A percentile compares a stretch with the other conserved stretches of the same genome.
These are phyloP conservation scores for Paramormyrops hopkinsi DNA, from an alignment of 2,797 vertebrate genomes.

Conservation along the genomic window DNA sequence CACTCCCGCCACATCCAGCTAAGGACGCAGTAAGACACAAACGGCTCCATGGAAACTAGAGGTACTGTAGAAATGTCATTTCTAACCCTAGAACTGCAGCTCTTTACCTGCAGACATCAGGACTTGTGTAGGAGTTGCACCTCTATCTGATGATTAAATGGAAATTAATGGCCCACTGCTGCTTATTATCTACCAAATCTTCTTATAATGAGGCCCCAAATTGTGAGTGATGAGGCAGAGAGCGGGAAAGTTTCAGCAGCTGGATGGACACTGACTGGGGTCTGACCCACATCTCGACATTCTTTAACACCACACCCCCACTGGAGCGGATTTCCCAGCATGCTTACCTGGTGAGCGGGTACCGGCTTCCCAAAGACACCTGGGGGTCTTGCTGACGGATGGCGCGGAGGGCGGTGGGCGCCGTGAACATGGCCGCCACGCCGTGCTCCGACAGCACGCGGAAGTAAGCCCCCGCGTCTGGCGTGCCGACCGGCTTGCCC, in stretches of 20 bases:
- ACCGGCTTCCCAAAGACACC: constrained; percentile 65
- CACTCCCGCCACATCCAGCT: neutral
- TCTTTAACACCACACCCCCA: neutral
- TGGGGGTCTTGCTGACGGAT: constrained; percentile 91
- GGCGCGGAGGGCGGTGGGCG: constrained; percentile 88
- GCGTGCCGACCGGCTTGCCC: constrained; percentile 96
- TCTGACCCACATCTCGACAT: neutral
- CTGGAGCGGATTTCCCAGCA: neutral
- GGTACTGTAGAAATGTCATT: neutral
- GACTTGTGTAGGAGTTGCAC: neutral
- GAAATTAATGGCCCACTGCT: constrained; percentile 14
- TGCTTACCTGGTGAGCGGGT: constrained; percentile 75
- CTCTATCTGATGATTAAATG: constrained; percentile 19
- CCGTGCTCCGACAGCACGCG: constrained; percentile 85
- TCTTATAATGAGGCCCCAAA: constrained; percentile 12
- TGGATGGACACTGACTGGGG: constrained; percentile 28
- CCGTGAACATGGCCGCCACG: constrained; percentile 79
- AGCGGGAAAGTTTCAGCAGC: constrained; percentile 32
- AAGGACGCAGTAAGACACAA: neutral
- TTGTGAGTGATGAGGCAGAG: constrained; percentile 20
- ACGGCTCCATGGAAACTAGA: neutral
- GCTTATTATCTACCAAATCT: constrained; percentile 31
- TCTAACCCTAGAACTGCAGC: neutral
- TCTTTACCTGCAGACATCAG: neutral
- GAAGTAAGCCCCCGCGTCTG: constrained; percentile 87